Conservation (phyloP, 2,113 vertebrate genomes). For the Lates calcarifer region DNA sequence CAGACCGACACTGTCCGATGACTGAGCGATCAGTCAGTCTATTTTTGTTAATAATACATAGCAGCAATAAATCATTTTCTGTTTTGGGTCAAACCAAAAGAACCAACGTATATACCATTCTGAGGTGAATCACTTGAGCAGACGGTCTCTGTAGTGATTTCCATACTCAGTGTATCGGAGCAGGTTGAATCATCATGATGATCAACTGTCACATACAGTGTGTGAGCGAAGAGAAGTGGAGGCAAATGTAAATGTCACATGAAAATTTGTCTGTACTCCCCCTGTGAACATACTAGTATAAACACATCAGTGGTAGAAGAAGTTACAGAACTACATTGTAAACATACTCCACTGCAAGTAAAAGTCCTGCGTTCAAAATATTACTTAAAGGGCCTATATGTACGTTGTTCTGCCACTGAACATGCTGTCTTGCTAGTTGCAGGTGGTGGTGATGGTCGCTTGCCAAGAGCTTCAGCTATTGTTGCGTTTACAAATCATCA, state of each 20-base stretch:
- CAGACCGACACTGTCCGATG: neutral
- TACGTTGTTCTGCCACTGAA: too few species aligned
- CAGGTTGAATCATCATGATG: slow-evolving; percentile 5
- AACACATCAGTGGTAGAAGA: neutral
- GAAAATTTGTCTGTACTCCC: neutral
- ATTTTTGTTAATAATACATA: neutral
- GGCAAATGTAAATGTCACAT: neutral
- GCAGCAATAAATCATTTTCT: neutral
- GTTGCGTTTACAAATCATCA: too few species aligned
- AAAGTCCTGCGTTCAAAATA: too few species aligned
- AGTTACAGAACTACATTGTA: too few species aligned
- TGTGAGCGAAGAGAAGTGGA: neutral
- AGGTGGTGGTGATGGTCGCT: too few species aligned
- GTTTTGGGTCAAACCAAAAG: neutral
- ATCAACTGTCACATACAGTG: neutral
- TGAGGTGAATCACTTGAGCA: slow-evolving; percentile 2
- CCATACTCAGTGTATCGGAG: neutral
- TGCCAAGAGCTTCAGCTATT: too few species aligned
- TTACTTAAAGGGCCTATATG: too few species aligned
- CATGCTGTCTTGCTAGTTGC: too few species aligned
- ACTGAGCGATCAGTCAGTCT: slow-evolving; percentile 14
- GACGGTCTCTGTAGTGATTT: neutral
- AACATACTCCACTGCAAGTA: too few species aligned
- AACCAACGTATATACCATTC: neutral
- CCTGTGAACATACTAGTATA: neutral